Conservation (phyloP, 1,140 invertebrate genomes). For the Bactericera cockerelli region DNA sequence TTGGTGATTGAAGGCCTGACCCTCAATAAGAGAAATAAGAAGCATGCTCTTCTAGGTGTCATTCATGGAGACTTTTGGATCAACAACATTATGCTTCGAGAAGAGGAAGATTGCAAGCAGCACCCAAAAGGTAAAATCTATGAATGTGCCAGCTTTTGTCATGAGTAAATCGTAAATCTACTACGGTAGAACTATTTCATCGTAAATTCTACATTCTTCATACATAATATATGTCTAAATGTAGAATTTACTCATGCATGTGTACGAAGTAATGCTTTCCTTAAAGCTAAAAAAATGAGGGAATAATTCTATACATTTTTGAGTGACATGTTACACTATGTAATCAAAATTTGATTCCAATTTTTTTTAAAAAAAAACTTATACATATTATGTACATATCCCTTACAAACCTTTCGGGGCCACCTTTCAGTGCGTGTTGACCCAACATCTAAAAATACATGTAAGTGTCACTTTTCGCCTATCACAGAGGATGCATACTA, state of each 20-base stretch:
- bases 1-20: neutral
- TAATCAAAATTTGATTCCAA: neutral
- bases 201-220: too few relatives aligned
- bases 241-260: neutral
- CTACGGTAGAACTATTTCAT: neutral
- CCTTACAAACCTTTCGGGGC: neutral
- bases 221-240: too few relatives aligned
- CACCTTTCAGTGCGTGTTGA: too few relatives aligned
- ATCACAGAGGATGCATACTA: too few relatives aligned
- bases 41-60: neutral
- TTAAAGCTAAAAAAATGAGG: neutral
- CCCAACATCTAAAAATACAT: neutral
- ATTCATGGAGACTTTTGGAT: slow-evolving; percentile 3
- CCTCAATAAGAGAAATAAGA: neutral
- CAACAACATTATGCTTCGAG: neutral
- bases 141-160: too few relatives aligned
- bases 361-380: neutral
- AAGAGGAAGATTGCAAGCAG: too few relatives aligned
- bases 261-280: neutral
- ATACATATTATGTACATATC: neutral
- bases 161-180: neutral
- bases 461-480: neutral
- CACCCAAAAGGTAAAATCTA: too few relatives aligned
- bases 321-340: neutral
- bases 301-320: neutral